Percentiles rank a stretch among this genome's conserved stretches.
Evolutionary conservation across 37 sponge, comb jelly and placozoan species (phyloP).

Genomic region (Halisarca cf. caerulea): DNA sequence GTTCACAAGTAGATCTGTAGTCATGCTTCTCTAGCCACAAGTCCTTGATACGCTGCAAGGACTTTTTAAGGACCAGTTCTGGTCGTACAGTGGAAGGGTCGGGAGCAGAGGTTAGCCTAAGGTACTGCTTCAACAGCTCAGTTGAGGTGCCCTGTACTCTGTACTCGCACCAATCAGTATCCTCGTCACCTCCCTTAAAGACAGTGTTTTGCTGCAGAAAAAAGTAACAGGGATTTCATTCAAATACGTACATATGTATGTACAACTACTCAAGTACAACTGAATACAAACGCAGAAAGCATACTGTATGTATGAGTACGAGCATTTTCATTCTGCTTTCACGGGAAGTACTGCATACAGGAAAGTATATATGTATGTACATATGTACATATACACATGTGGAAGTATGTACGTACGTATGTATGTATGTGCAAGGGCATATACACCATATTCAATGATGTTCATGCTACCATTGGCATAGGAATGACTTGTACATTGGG

Average conservation of each 20-base stretch:
- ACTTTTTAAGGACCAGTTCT: slow-evolving; percentile 56
- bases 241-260: too few relatives aligned
- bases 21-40: slow-evolving; percentile 69
- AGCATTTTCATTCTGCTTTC: too few relatives aligned
- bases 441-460: too few relatives aligned
- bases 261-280: too few relatives aligned
- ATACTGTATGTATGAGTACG: background rate
- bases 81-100: slow-evolving; percentile 87
- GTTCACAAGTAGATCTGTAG: slow-evolving; percentile 91
- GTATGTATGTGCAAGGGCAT: background rate
- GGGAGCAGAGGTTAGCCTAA: slow-evolving; percentile 98
- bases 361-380: background rate
- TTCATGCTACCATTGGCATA: too few relatives aligned
- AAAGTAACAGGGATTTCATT: background rate
- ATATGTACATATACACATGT: background rate
- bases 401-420: too few relatives aligned
- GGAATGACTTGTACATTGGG: too few relatives aligned
- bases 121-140: slow-evolving; percentile 90
- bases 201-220: slow-evolving; percentile 17
- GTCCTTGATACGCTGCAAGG: slow-evolving; percentile 65
- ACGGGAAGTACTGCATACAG: too few relatives aligned
- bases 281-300: background rate
- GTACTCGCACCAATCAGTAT: slow-evolving; percentile 49
- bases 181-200: slow-evolving; percentile 53
- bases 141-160: slow-evolving; percentile 83